Evolutionary conservation across 2,888 invertebrate species (phyloP).

Genomic region (Mystacides longicornis): DNA sequence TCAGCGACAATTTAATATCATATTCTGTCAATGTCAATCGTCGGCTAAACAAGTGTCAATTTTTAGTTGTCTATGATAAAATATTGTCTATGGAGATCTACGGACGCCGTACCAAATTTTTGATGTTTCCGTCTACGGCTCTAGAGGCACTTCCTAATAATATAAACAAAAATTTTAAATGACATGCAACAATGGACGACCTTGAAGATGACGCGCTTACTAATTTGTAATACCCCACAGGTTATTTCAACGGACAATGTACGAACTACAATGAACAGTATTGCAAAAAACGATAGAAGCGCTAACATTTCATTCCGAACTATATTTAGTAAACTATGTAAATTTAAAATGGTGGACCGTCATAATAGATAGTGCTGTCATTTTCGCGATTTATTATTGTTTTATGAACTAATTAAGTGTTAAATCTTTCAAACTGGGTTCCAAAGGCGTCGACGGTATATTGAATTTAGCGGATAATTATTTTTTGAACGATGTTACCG

Average conservation of each 20-base stretch:
- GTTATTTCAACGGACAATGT: neutral
- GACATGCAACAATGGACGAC: slow-evolving; percentile 3
- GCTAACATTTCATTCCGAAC: neutral
- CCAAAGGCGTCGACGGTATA: slow-evolving; percentile 47
- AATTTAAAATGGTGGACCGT: slow-evolving; percentile 15
- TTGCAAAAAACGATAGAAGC: neutral
- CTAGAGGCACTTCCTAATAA: too few species aligned
- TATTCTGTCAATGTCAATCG: too few species aligned
- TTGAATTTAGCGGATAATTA: slow-evolving; percentile 44
- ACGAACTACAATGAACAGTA: neutral
- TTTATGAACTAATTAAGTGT: slow-evolving; percentile 1
- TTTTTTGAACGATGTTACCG: slow-evolving; percentile 47
- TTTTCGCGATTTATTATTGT: neutral
- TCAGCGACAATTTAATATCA: too few species aligned
- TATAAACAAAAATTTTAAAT: too few species aligned
- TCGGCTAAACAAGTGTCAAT: too few species aligned
- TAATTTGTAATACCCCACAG: neutral
- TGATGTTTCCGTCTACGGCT: too few species aligned
- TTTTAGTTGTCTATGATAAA: too few species aligned
- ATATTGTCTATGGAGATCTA: too few species aligned
- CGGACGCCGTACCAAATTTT: too few species aligned
- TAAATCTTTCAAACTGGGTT: slow-evolving; percentile 46
- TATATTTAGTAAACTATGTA: neutral
- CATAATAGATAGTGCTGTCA: neutral
- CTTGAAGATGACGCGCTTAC: slow-evolving; percentile 13